Evolutionary conservation across 2,113 vertebrate species (phyloP).

Genomic region (Ceratotherium simum): DNA sequence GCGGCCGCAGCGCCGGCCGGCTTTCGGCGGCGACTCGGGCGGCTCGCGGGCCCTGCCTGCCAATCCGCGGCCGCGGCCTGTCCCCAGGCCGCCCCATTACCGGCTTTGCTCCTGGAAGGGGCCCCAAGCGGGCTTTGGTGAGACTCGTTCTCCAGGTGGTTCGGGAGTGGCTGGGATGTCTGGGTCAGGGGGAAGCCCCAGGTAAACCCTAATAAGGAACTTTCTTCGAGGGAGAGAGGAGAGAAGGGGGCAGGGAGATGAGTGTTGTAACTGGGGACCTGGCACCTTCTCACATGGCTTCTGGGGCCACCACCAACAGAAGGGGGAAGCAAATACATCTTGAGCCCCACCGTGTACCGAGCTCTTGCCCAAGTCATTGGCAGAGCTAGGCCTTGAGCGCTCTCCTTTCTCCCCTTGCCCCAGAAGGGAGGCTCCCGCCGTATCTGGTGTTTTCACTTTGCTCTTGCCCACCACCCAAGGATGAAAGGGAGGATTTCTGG

Average conservation of each 20-base stretch:
- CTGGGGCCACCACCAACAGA: too few species aligned
- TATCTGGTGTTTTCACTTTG: neutral
- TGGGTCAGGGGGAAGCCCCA: neutral
- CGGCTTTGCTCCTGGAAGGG: slow-evolving; percentile 44
- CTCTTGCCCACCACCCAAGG: neutral
- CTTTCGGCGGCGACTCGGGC: slow-evolving; percentile 30
- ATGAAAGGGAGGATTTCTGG: neutral
- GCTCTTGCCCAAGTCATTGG: neutral
- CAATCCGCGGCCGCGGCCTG: neutral
- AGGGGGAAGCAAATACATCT: neutral
- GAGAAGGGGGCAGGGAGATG: neutral
- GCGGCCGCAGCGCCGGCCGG: slow-evolving; percentile 67
- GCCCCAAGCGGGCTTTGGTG: neutral
- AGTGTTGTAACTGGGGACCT: neutral
- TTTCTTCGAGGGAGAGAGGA: neutral
- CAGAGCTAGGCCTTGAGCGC: neutral
- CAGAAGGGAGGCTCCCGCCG: neutral
- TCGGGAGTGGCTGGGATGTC: neutral
- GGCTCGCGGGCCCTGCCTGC: neutral
- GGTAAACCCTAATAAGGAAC: neutral
- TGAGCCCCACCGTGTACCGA: too few species aligned
- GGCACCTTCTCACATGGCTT: neutral
- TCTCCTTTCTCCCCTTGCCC: too few species aligned
- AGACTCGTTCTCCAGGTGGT: neutral
- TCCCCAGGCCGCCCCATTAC: neutral